phyloP scores from a whole-genome alignment of 35 echinoderm and acorn worm genomes.

The Ophioderma brevispina region DNA sequence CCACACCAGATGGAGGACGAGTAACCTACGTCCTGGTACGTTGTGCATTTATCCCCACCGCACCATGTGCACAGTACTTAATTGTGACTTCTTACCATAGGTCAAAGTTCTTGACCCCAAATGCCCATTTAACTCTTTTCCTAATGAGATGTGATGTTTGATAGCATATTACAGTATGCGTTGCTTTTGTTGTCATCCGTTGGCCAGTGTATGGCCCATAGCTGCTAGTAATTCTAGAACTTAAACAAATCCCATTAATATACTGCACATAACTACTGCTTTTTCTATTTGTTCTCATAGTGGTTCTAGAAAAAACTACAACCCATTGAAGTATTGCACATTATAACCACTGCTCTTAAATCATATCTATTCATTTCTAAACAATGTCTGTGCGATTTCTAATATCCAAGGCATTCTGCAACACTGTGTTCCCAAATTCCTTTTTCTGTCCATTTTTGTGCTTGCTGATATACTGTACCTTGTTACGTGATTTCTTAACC shows the following conservation, averaged over 20 bases:
- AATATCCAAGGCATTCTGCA: neutral
- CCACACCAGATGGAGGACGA: slow-evolving; percentile 67
- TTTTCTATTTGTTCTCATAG: neutral
- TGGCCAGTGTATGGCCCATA: neutral
- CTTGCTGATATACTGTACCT: slow-evolving; percentile 28
- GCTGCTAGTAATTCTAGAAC: neutral
- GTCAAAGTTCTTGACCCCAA: neutral
- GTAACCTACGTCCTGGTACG: slow-evolving; percentile 96
- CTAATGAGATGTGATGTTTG: neutral
- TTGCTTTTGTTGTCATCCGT: slow-evolving; percentile 22
- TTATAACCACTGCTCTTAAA: neutral
- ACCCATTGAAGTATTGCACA: neutral
- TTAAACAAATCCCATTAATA: neutral
- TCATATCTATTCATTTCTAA: neutral
- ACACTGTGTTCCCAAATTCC: neutral
- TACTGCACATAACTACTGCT: neutral
- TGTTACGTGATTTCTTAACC: neutral
- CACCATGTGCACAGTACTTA: slow-evolving; percentile 6
- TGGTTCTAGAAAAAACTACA: neutral
- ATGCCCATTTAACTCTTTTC: neutral
- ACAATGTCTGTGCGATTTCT: neutral
- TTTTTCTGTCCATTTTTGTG: slow-evolving; percentile 50
- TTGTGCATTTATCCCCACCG: slow-evolving; percentile 28
- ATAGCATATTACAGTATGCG: neutral
- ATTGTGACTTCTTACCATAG: neutral